Base-by-base conservation (phyloP, 2,888 invertebrate genomes). In the Diplazon laetatorius region DNA sequence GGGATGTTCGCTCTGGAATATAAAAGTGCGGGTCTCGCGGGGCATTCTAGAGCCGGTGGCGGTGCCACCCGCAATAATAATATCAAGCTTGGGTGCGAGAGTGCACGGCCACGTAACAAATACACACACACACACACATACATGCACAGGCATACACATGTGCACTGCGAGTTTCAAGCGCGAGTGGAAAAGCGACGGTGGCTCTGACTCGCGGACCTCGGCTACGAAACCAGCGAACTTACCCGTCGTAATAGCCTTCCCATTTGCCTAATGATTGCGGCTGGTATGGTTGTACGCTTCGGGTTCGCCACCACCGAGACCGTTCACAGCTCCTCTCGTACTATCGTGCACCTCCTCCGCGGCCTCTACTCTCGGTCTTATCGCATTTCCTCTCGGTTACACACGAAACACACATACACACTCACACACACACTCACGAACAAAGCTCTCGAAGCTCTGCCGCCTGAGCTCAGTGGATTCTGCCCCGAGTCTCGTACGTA, bases 301-400 rank as follows among this genome's bases (percentile, higher is more conserved):
- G 63, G 39, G 50, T 62, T 55, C 68, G 44, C 71, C 72, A 78
- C 76, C 75, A 46, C 63, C 71, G 71, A 66, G 72, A n/a, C 68
- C 22, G 84, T 30, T 83, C 82, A 80, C 77, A 78, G 77, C 70
- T 82, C 77, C 80, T 82, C 52, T 52, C n/a, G 52, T 75, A 80
- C 69, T 81, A 83, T 84, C 83, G 77, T 68, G 70, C 18, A 73
- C 39, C 80, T 66, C 39, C 80, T 66, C 83, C 78, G 65, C 68
- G 78, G 66, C 66, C 59, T 72, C 62, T 57, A 65, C 75, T 71
- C 70, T 46, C 46, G 46, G 83, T 83, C 89, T 90, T 90, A 90
- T 90, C 90, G 89, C 85, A 80, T 88, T 90, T 90, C 90, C 90
- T 89, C 89, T 89, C 85, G 84, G 89, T 84, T 90, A 87, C 87